These are phyloP conservation scores for Prunella strophiata DNA, from an alignment of 2,797 vertebrate genomes.

Conservation along the genomic window DNA sequence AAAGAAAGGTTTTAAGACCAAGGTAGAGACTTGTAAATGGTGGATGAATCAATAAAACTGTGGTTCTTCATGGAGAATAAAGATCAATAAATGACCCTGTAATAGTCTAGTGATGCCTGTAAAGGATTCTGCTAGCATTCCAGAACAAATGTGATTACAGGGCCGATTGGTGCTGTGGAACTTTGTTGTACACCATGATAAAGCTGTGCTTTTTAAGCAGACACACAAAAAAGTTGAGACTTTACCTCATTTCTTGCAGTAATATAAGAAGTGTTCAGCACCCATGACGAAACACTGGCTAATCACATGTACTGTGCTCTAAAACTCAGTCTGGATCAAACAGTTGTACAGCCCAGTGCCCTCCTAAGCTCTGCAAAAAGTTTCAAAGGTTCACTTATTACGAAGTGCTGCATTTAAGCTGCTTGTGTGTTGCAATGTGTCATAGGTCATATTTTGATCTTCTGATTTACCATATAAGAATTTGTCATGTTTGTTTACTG, in stretches of 20 bases:
- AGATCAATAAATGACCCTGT: conserved; percentile 34
- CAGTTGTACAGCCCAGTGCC: neutral
- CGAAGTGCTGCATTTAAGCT: neutral
- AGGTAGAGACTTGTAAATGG: conserved; percentile 21
- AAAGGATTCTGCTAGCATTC: conserved; percentile 41
- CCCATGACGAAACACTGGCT: neutral
- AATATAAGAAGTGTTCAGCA: neutral
- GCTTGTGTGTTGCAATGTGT: neutral
- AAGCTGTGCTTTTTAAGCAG: neutral
- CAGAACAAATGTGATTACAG: conserved; percentile 11
- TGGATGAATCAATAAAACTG: conserved; percentile 22
- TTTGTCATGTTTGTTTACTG: neutral
- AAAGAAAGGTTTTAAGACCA: conserved; percentile 20
- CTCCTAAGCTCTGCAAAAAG: neutral
- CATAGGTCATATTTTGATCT: neutral
- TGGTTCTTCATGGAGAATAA: neutral
- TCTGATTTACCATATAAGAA: neutral
- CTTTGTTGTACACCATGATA: neutral
- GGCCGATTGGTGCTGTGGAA: neutral
- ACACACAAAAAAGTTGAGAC: neutral
- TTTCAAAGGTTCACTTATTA: neutral
- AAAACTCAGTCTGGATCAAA: neutral
- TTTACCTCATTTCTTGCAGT: neutral
- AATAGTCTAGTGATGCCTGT: conserved; percentile 32
- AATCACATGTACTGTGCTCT: neutral